Percentiles rank a stretch among this genome's conserved stretches.
Conservation (phyloP, 2,888 invertebrate genomes). For the Hypomecis punctinalis region DNA sequence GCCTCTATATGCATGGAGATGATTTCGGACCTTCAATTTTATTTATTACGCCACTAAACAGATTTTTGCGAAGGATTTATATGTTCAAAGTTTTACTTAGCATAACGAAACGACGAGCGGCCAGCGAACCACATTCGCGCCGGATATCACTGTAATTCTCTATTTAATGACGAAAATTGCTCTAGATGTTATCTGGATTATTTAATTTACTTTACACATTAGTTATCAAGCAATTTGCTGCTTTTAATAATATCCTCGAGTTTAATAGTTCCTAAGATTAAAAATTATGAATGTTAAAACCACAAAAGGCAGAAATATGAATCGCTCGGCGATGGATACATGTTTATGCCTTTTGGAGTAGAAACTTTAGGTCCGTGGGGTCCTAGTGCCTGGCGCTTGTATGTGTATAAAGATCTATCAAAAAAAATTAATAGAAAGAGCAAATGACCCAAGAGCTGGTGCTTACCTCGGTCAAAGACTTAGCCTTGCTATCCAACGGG, state of each 20-base stretch:
- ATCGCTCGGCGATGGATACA: no score
- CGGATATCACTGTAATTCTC: constrained; percentile 17
- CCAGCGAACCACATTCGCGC: constrained; percentile 21
- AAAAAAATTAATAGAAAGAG: no score
- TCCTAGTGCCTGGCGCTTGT: no score
- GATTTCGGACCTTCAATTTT: constrained; percentile 67
- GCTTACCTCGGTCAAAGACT: no score
- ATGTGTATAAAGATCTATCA: no score
- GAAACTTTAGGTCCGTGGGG: no score
- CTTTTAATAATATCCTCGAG: constrained; percentile 26
- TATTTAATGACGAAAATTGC: constrained; percentile 18
- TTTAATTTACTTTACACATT: constrained; percentile 16
- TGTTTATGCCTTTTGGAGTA: no score
- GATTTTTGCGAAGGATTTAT: constrained; percentile 76
- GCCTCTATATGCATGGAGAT: constrained; percentile 79
- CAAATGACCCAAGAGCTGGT: no score
- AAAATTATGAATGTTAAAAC: no score
- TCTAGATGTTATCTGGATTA: constrained; percentile 23
- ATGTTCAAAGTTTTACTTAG: constrained; percentile 49
- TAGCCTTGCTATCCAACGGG: no score
- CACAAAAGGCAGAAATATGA: no score
- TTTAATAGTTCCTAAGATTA: constrained; percentile 33
- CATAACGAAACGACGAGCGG: constrained; percentile 43
- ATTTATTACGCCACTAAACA: constrained; percentile 77
- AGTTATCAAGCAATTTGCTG: constrained; percentile 28